Evolutionary conservation across 35 echinoderm and acorn worm species (phyloP).

Genomic region (Heliocidaris tuberculata): DNA sequence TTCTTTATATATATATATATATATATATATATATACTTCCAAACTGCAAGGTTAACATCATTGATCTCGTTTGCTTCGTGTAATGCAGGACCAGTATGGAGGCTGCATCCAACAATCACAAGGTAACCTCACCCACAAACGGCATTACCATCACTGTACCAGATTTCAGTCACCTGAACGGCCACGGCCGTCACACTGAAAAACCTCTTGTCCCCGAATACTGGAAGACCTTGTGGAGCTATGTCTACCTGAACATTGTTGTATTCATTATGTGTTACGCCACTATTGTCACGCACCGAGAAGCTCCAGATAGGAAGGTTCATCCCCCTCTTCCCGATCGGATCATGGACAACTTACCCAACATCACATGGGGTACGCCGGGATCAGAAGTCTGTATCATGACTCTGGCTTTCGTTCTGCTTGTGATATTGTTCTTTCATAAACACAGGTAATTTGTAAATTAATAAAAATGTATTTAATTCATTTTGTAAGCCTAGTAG

Average conservation of each 20-base stretch:
- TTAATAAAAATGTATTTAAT: too few relatives aligned
- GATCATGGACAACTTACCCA: background rate
- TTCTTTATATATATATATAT: background rate
- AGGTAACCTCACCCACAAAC: background rate
- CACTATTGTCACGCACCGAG: background rate
- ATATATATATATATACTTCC: too few relatives aligned
- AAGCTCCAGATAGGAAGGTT: background rate
- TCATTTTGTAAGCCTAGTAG: background rate
- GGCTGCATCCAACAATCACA: background rate
- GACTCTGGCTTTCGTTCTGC: background rate
- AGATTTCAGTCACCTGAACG: background rate
- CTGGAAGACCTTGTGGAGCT: background rate
- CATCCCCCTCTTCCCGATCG: background rate
- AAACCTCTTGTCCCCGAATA: background rate
- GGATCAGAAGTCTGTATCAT: background rate
- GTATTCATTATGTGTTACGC: background rate
- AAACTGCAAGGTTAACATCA: background rate
- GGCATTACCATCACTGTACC: background rate
- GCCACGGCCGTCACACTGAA: background rate
- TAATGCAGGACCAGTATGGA: background rate
- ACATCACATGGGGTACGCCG: background rate
- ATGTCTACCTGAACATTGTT: background rate
- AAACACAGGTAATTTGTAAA: background rate
- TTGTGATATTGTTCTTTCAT: background rate
- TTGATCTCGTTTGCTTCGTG: background rate